These are phyloP conservation scores for Drosophila yakuba DNA, from an alignment of 1,140 invertebrate species.

Conservation along the genomic window DNA sequence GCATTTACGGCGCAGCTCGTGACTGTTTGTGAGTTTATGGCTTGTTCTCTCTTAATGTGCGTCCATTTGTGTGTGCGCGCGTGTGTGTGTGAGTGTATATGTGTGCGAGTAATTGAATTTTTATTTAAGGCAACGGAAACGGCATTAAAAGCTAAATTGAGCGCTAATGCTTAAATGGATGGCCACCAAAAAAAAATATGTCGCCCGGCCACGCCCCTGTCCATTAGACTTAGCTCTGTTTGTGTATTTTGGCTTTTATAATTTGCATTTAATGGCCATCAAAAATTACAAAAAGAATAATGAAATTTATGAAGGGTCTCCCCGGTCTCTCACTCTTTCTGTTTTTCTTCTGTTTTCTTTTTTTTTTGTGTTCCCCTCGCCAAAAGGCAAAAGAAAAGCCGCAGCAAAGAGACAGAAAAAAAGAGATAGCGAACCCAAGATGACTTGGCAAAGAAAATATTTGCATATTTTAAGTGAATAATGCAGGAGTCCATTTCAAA, in stretches of 20 bases:
- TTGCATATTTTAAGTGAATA: conserved; percentile 69
- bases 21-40: conserved; percentile 58
- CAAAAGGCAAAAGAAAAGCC: conserved; percentile 18
- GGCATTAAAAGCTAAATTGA: conserved; percentile 82
- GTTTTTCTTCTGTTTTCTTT: too few species aligned
- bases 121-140: conserved; percentile 78
- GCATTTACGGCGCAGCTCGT: conserved; percentile 53
- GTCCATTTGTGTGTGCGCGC: background rate
- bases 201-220: conserved; percentile 23
- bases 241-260: conserved; percentile 59
- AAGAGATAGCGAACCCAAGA: conserved; percentile 18
- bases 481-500: conserved; percentile 56
- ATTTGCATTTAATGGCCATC: conserved; percentile 81
- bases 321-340: background rate
- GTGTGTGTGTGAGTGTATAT: conserved; percentile 21
- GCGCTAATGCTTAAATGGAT: conserved; percentile 67
- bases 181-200: conserved; percentile 59
- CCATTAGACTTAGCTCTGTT: conserved; percentile 46
- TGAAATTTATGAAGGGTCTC: conserved; percentile 58
- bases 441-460: conserved; percentile 63
- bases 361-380: background rate
- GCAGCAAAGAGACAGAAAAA: background rate
- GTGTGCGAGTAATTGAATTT: conserved; percentile 73
- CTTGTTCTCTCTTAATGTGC: conserved; percentile 18
- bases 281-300: conserved; percentile 72